These are phyloP conservation scores for Desmophyllum pertusum DNA, from an alignment of 92 coral and sea anemone genomes.

Conservation along the genomic window DNA sequence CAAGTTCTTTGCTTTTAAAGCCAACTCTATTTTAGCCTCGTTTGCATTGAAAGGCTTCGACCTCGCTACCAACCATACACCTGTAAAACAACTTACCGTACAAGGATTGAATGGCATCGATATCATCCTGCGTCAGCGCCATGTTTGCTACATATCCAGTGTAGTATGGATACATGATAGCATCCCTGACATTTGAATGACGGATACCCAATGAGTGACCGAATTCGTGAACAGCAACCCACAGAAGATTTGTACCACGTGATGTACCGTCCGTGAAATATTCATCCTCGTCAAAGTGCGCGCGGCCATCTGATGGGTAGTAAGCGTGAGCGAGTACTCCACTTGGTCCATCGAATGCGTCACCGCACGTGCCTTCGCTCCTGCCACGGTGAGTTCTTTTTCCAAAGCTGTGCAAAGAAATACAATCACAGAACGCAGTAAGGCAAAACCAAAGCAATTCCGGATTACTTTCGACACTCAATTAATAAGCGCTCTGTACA, in stretches of 20 bases:
- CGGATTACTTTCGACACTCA: no score
- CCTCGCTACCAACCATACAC: no score
- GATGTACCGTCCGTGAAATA: constrained; percentile 40
- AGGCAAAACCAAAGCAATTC: no score
- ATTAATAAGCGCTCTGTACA: no score
- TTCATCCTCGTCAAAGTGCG: constrained; percentile 71
- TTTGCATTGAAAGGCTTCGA: no score
- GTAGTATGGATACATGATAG: constrained; percentile 70
- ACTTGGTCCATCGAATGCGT: constrained; percentile 57
- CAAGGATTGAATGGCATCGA: constrained; percentile 59
- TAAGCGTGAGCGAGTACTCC: constrained; percentile 62
- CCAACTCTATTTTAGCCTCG: not conserved
- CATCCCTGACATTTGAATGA: constrained; percentile 56
- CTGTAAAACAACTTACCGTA: constrained; percentile 49
- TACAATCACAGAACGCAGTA: no score
- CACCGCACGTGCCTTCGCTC: constrained; percentile 23
- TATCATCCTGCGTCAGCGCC: constrained; percentile 41
- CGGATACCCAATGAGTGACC: constrained; percentile 64
- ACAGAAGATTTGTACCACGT: constrained; percentile 50
- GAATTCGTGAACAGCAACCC: constrained; percentile 73
- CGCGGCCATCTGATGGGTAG: constrained; percentile 64
- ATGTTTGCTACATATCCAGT: constrained; percentile 44
- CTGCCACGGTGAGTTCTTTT: constrained; percentile 20
- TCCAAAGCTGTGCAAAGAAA: constrained; percentile 34
- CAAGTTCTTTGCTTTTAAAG: no score